Conservation (phyloP, 1,140 invertebrate species). For the Zaprionus lachaisei region DNA sequence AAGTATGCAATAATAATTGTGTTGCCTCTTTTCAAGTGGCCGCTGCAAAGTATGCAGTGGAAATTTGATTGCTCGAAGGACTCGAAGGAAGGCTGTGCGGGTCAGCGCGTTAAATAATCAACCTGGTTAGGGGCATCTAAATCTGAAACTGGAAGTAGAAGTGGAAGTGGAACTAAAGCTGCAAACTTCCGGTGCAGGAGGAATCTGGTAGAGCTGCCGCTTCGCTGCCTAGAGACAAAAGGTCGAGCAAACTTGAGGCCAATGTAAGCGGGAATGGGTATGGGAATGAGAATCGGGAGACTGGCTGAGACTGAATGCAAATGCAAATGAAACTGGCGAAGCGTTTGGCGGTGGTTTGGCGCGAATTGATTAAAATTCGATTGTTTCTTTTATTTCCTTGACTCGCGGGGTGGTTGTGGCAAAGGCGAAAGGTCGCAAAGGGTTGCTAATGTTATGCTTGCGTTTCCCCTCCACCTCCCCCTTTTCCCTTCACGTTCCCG, state of each 20-base stretch:
- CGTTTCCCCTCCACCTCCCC: background rate
- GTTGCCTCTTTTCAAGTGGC: background rate
- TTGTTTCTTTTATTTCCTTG: slow-evolving; percentile 80
- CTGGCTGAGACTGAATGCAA: slow-evolving; percentile 28
- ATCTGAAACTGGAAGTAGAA: background rate
- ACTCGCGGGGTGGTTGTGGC: slow-evolving; percentile 13
- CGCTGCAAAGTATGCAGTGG: slow-evolving; percentile 35
- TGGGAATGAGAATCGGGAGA: background rate
- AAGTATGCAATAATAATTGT: slow-evolving; percentile 6
- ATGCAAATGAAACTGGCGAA: slow-evolving; percentile 72
- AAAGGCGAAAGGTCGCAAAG: slow-evolving; percentile 21
- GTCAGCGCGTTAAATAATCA: slow-evolving; percentile 66
- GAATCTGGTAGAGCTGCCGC: slow-evolving; percentile 36
- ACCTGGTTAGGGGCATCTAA: slow-evolving; percentile 34
- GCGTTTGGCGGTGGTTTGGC: slow-evolving; percentile 40
- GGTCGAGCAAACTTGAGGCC: background rate
- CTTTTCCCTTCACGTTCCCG: background rate
- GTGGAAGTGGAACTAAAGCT: slow-evolving; percentile 10
- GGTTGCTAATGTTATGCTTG: slow-evolving; percentile 61
- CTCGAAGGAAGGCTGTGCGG: slow-evolving; percentile 50
- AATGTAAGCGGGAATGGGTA: background rate
- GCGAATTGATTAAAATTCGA: slow-evolving; percentile 84
- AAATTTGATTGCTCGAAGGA: slow-evolving; percentile 11
- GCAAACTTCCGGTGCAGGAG: slow-evolving; percentile 10
- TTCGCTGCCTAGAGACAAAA: slow-evolving; percentile 66